Evolutionary conservation across 92 coral and sea anemone species (phyloP).

Genomic region (Epizoanthus stellaris): DNA sequence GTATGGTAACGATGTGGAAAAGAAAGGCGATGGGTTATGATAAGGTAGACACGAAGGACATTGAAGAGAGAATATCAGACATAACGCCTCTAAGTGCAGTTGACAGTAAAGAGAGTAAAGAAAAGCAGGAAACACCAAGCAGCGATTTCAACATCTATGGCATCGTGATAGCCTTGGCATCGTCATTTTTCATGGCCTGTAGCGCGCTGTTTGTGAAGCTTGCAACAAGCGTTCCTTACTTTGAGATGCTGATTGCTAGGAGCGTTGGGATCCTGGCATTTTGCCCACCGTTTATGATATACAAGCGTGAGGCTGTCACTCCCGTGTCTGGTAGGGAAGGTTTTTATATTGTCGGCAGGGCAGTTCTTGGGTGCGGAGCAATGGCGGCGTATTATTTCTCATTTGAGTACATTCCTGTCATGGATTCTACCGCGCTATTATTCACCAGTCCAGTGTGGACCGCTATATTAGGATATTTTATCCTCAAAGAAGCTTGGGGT

Average conservation of each 20-base stretch:
- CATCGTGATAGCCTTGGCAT: neutral
- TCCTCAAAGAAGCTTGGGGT: constrained; percentile 2
- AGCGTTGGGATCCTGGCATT: neutral
- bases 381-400: neutral
- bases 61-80: too few species aligned
- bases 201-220: neutral
- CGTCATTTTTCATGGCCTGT: neutral
- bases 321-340: neutral
- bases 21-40: too few species aligned
- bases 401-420: neutral
- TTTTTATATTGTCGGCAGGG: neutral
- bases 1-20: too few species aligned
- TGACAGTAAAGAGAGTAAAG: neutral
- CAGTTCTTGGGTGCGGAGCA: neutral
- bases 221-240: neutral
- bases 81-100: too few species aligned
- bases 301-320: neutral
- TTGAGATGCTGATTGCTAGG: neutral
- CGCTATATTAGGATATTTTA: neutral
- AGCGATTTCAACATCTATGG: neutral
- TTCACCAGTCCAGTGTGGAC: neutral
- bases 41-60: too few species aligned
- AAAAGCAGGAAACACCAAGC: neutral
- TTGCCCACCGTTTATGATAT: neutral
- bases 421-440: neutral